These are phyloP conservation scores for Glossophaga mutica DNA, from an alignment of 2,797 vertebrate genomes.

Conservation along the genomic window DNA sequence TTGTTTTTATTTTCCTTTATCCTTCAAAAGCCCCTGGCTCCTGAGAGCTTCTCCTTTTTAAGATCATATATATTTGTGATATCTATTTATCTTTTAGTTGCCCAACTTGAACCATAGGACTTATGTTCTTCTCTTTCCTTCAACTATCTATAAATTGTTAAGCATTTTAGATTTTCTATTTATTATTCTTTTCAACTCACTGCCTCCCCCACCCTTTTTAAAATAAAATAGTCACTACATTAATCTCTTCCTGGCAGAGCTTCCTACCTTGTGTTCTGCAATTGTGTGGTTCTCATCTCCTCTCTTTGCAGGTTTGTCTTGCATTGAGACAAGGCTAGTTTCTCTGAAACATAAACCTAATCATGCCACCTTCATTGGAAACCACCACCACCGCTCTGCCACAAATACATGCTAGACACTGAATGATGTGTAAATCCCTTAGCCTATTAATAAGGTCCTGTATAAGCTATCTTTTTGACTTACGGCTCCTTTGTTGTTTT, in stretches of 20 bases:
- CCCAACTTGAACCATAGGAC: background rate
- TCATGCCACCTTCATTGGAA: background rate
- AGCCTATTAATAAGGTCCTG: background rate
- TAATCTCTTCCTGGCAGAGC: background rate
- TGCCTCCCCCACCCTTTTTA: background rate
- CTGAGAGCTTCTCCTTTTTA: background rate
- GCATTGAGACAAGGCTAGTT: background rate
- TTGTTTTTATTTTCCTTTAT: background rate
- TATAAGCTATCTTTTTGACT: background rate
- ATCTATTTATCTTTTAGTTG: background rate
- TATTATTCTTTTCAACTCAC: background rate
- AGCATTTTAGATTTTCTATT: background rate
- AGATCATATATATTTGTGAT: background rate
- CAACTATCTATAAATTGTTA: background rate
- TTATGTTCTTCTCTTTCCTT: background rate
- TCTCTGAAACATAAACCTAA: background rate
- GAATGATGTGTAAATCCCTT: background rate
- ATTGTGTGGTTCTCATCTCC: background rate
- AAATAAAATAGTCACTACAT: background rate
- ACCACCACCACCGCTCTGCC: background rate
- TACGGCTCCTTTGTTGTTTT: background rate
- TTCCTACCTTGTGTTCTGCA: background rate
- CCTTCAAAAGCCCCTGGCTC: background rate
- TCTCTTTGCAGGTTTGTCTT: background rate
- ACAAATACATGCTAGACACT: background rate